Evolutionary conservation across 2,113 vertebrate genomes (phyloP).

Genomic region (Pachyramphus minor): DNA sequence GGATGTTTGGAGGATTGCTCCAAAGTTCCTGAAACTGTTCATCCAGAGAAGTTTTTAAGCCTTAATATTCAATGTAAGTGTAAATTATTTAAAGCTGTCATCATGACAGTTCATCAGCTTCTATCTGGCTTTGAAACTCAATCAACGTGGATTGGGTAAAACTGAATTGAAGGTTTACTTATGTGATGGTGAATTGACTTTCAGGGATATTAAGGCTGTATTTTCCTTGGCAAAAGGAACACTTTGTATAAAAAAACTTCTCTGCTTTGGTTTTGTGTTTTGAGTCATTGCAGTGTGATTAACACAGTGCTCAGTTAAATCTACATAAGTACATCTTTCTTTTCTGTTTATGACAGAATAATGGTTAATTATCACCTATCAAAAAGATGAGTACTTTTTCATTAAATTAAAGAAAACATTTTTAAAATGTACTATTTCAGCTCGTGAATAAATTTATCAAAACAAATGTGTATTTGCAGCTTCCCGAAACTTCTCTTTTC

Average conservation of each 20-base stretch:
- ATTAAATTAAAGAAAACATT: slow-evolving; percentile 70
- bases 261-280: slow-evolving; percentile 54
- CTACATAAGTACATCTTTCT: slow-evolving; percentile 55
- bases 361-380: slow-evolving; percentile 72
- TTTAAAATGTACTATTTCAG: slow-evolving; percentile 38
- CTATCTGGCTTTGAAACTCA: neutral
- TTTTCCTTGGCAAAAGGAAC: slow-evolving; percentile 43
- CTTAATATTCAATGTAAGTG: neutral
- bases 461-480: slow-evolving; percentile 49
- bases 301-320: slow-evolving; percentile 63
- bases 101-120: neutral
- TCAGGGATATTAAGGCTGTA: neutral
- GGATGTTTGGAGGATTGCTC: neutral
- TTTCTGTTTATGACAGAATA: slow-evolving; percentile 76
- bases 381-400: slow-evolving; percentile 67
- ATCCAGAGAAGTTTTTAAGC: neutral
- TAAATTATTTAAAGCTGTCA: neutral
- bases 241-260: slow-evolving; percentile 60
- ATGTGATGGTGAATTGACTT: slow-evolving; percentile 1
- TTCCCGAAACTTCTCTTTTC: slow-evolving; percentile 39
- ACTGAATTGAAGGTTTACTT: slow-evolving; percentile 15
- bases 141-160: neutral
- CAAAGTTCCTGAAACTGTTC: neutral
- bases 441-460: slow-evolving; percentile 57
- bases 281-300: slow-evolving; percentile 72